Evolutionary conservation across 2,113 vertebrate species (phyloP).

Genomic region (Plestiodon gilberti): DNA sequence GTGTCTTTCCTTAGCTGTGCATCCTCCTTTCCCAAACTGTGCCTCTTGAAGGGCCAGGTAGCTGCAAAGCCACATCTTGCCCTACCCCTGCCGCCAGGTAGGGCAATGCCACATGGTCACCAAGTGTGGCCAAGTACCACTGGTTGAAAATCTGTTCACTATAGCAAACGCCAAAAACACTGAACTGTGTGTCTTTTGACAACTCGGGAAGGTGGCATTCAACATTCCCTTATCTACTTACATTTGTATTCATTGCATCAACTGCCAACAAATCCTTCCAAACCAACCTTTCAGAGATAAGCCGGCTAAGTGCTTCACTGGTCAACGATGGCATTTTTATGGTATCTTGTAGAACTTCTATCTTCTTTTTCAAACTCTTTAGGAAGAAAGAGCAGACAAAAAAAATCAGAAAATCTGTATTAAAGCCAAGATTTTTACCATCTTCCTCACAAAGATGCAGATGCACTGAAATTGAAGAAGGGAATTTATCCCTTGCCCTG

Average conservation of each 20-base stretch:
- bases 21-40: too few species aligned
- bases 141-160: too few species aligned
- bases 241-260: neutral
- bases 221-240: neutral
- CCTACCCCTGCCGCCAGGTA: too few species aligned
- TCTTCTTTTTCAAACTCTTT: constrained; percentile 94
- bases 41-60: too few species aligned
- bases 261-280: neutral
- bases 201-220: neutral
- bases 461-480: neutral
- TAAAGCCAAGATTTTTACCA: neutral
- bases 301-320: constrained; percentile 89
- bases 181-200: rapidly evolving
- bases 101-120: too few species aligned
- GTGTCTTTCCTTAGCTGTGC: too few species aligned
- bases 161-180: neutral
- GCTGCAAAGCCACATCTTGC: too few species aligned
- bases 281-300: constrained; percentile 92
- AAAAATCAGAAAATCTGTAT: neutral
- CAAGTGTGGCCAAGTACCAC: too few species aligned
- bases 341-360: constrained; percentile 92
- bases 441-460: neutral
- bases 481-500: neutral
- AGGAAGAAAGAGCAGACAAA: constrained; percentile 1
- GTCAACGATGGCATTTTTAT: constrained; percentile 87